A percentile compares a stretch with the other conserved stretches of the same genome.
Evolutionary conservation across 2,797 vertebrate genomes (phyloP).

Genomic region (Betta splendens): DNA sequence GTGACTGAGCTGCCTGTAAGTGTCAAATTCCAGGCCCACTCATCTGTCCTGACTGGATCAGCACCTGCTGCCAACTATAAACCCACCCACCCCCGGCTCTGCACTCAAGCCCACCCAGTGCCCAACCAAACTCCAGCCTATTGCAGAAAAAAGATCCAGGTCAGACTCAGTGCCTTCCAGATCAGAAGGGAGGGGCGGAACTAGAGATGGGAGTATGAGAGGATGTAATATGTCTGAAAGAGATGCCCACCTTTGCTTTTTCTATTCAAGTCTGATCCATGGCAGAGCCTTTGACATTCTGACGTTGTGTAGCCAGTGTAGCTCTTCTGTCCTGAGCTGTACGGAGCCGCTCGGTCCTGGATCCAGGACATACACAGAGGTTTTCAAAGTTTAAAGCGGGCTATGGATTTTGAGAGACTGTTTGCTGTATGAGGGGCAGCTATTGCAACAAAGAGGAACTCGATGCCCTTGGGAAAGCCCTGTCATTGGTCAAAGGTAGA

Average conservation of each 20-base stretch:
- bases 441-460: slow-evolving; percentile 57
- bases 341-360: slow-evolving; percentile 41
- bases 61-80: slow-evolving; percentile 89
- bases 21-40: slow-evolving; percentile 85
- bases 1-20: slow-evolving; percentile 81
- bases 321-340: slow-evolving; percentile 41
- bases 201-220: slow-evolving; percentile 57
- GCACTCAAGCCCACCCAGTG: slow-evolving; percentile 57
- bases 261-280: slow-evolving; percentile 59
- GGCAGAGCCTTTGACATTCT: slow-evolving; percentile 49
- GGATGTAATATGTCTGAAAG: slow-evolving; percentile 50
- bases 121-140: slow-evolving; percentile 60
- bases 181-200: slow-evolving; percentile 68
- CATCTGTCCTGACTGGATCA: slow-evolving; percentile 75
- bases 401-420: slow-evolving; percentile 52
- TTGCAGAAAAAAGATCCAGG: slow-evolving; percentile 69
- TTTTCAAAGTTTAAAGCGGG: slow-evolving; percentile 34
- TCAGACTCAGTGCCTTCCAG: slow-evolving; percentile 61
- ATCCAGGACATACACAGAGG: slow-evolving; percentile 10
- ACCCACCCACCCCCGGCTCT: slow-evolving; percentile 54
- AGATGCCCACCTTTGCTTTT: slow-evolving; percentile 58
- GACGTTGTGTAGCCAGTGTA: slow-evolving; percentile 50
- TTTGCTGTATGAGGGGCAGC: slow-evolving; percentile 57
- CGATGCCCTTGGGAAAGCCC: slow-evolving; percentile 57
- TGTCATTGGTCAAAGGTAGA: slow-evolving; percentile 75